phyloP scores from a whole-genome alignment of 2,797 vertebrate species.

The Philypnodon macrostomus region DNA sequence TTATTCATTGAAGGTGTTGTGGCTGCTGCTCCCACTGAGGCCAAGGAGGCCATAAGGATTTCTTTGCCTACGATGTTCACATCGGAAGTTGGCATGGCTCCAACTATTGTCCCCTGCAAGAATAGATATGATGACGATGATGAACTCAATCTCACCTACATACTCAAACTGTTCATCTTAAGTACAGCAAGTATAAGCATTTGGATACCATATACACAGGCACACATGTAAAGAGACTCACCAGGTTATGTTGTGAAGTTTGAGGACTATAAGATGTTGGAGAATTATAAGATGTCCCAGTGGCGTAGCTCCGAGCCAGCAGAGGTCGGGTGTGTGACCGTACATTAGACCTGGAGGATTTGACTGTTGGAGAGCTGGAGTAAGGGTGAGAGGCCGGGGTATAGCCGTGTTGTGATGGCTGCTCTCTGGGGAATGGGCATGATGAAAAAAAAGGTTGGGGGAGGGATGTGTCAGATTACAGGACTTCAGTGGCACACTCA shows the following conservation, averaged over 20 bases:
- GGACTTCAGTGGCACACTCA: neutral
- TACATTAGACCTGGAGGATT: conserved; percentile 69
- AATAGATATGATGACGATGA: neutral
- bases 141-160: no score
- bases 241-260: conserved; percentile 18
- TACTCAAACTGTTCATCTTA: neutral
- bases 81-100: conserved; percentile 38
- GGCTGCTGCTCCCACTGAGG: conserved; percentile 41
- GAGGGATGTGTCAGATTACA: conserved; percentile 35
- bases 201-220: neutral
- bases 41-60: conserved; percentile 29
- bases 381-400: conserved; percentile 33
- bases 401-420: conserved; percentile 52
- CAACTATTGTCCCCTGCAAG: conserved; percentile 35
- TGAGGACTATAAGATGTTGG: conserved; percentile 13
- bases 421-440: conserved; percentile 71
- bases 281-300: conserved; percentile 47
- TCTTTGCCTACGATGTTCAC: conserved; percentile 32
- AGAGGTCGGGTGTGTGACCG: conserved; percentile 46
- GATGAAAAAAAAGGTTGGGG: conserved; percentile 39
- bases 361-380: conserved; percentile 64
- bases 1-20: conserved; percentile 38
- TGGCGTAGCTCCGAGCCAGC: conserved; percentile 56
- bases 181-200: neutral
- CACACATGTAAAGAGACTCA: conserved; percentile 12